Evolutionary conservation across 2,797 vertebrate species (phyloP).

Genomic region (Sebastes iracundus): DNA sequence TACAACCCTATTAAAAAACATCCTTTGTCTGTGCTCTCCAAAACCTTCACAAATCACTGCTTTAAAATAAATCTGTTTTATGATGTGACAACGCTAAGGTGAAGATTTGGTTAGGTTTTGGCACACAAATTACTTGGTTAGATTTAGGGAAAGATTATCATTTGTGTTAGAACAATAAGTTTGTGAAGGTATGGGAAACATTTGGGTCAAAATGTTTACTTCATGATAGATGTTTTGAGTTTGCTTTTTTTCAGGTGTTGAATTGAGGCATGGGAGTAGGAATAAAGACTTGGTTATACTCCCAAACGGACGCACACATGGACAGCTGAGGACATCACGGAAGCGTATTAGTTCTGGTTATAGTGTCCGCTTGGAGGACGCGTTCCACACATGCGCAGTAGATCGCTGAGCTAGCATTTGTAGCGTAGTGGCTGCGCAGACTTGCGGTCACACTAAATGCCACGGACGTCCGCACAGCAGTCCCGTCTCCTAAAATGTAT

Average conservation of each 20-base stretch:
- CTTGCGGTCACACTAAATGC: no score
- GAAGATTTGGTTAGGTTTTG: neutral
- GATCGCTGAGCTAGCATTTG: fast-evolving
- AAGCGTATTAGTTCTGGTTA: neutral
- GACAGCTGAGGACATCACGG: no score
- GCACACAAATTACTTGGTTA: neutral
- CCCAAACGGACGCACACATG: neutral
- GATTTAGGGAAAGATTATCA: neutral
- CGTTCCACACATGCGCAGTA: fast-evolving
- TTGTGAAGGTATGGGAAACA: neutral
- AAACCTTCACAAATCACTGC: neutral
- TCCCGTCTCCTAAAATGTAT: fast-evolving
- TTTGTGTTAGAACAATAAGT: neutral
- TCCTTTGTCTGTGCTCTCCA: neutral
- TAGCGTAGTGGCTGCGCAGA: neutral
- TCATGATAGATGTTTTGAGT: neutral
- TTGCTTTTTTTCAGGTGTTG: neutral
- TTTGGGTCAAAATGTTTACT: neutral
- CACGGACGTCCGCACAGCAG: no score
- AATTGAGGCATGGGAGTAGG: neutral
- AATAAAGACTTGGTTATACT: neutral
- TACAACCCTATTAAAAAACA: neutral
- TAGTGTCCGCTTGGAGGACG: neutral
- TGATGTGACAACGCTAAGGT: neutral
- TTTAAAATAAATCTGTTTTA: neutral